Percentiles rank a stretch among this genome's conserved stretches.
Evolutionary conservation across 64 coral and sea anemone species (phyloP).

Genomic region (Pachyseris speciosa): DNA sequence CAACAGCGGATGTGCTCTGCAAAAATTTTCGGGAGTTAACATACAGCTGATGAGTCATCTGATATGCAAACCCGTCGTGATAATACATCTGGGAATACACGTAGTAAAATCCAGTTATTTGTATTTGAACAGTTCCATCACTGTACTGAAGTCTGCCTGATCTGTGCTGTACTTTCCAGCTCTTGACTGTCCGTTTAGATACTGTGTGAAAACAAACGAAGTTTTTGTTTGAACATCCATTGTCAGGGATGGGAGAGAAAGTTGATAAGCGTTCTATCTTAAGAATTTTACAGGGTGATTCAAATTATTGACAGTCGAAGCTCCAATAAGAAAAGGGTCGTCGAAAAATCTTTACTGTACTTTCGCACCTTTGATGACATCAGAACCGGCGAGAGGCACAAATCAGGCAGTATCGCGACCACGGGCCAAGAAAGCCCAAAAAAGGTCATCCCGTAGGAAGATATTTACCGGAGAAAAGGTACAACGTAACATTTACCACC

Average conservation of each 20-base stretch:
- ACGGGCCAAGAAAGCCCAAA: too few relatives aligned
- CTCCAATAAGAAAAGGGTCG: not conserved
- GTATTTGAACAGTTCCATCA: not conserved
- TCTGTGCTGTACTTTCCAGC: conserved; percentile 39
- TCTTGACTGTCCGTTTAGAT: conserved; percentile 3
- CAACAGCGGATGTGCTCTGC: conserved; percentile 28
- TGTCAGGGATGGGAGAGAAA: not conserved
- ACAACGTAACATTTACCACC: not conserved
- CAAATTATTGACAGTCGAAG: too few relatives aligned
- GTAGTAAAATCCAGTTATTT: conserved; percentile 54
- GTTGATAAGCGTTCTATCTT: too few relatives aligned
- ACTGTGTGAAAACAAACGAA: conserved; percentile 17
- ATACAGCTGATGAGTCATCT: conserved; percentile 33
- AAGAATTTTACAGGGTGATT: too few relatives aligned
- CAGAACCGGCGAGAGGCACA: conserved; percentile 28
- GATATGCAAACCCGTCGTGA: conserved; percentile 26
- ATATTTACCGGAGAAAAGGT: too few relatives aligned
- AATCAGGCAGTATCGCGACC: conserved; percentile 36
- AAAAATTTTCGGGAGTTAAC: conserved; percentile 31
- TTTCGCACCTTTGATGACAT: too few relatives aligned
- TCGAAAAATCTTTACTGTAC: too few relatives aligned
- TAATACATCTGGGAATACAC: conserved; percentile 67
- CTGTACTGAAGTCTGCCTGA: conserved; percentile 48
- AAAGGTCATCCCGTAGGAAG: too few relatives aligned
- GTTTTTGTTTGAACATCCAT: not conserved